Evolutionary conservation across 2,888 invertebrate genomes (phyloP).

Genomic region (Cinara cedri): DNA sequence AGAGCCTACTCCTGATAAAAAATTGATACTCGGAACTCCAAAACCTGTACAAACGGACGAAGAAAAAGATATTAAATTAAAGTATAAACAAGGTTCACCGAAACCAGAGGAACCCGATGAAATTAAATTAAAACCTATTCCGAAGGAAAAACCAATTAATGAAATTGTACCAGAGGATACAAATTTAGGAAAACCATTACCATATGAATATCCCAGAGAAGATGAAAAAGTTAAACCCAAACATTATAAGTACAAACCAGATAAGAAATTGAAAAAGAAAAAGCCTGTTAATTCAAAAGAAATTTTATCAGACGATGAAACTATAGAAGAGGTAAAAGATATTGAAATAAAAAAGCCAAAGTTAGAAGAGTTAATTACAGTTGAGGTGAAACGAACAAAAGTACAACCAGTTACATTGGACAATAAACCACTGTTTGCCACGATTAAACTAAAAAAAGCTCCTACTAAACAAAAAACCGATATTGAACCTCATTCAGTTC

Average conservation of each 20-base stretch:
- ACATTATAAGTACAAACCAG: conserved; percentile 59
- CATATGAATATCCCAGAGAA: conserved; percentile 56
- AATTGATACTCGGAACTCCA: conserved; percentile 60
- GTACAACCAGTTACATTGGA: conserved; percentile 62
- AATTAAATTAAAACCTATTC: conserved; percentile 62
- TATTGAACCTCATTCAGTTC: conserved; percentile 65
- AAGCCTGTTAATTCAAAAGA: conserved; percentile 50
- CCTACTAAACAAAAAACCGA: conserved; percentile 66
- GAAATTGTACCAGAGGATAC: conserved; percentile 61
- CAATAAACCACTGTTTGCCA: conserved; percentile 70
- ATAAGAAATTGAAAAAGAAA: conserved; percentile 59
- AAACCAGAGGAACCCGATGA: conserved; percentile 63
- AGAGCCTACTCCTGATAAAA: conserved; percentile 60
- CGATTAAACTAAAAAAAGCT: conserved; percentile 65
- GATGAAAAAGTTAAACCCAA: conserved; percentile 3
- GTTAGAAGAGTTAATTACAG: conserved; percentile 60
- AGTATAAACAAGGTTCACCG: conserved; percentile 63
- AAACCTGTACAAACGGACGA: conserved; percentile 60
- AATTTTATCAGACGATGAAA: neutral
- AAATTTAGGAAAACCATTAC: conserved; percentile 62
- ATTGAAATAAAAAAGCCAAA: conserved; percentile 59
- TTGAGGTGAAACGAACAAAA: conserved; percentile 64
- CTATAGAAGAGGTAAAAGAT: neutral
- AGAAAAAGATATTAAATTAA: conserved; percentile 63
- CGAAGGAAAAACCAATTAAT: conserved; percentile 62